A percentile compares a stretch with the other conserved stretches of the same genome.
Conservation (phyloP, 2,113 vertebrate genomes). For the Phodopus roborovskii region DNA sequence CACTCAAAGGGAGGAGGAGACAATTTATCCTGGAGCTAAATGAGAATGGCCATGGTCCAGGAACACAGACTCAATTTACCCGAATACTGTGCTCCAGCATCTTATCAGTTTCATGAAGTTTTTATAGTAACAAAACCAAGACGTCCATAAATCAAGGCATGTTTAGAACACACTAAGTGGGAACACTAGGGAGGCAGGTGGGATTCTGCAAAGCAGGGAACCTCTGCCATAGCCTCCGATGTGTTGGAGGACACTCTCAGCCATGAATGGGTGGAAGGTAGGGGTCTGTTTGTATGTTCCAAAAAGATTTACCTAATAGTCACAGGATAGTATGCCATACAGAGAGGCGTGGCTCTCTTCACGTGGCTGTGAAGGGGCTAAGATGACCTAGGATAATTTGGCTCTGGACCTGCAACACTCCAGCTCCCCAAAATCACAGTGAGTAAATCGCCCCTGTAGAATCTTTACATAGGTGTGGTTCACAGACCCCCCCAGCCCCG, state of each 20-base stretch:
- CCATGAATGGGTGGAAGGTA: neutral
- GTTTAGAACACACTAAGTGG: neutral
- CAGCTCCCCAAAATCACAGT: neutral
- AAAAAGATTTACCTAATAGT: neutral
- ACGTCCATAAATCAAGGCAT: neutral
- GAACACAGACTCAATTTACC: neutral
- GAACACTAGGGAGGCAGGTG: neutral
- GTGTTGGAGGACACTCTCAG: neutral
- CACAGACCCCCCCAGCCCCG: neutral
- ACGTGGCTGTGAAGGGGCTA: neutral
- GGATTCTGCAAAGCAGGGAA: neutral
- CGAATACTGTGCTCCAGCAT: neutral
- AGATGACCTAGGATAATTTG: neutral
- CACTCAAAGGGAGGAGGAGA: neutral
- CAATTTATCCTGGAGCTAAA: neutral
- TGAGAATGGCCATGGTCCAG: neutral
- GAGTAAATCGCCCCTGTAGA: neutral
- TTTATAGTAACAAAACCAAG: neutral
- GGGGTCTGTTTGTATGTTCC: neutral
- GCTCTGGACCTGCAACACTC: neutral
- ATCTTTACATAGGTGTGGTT: neutral
- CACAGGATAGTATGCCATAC: neutral
- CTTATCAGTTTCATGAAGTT: neutral
- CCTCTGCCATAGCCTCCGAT: neutral
- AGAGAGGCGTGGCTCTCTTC: neutral